Conservation (phyloP, 2,888 invertebrate genomes). For the Pedicia rivosa region DNA sequence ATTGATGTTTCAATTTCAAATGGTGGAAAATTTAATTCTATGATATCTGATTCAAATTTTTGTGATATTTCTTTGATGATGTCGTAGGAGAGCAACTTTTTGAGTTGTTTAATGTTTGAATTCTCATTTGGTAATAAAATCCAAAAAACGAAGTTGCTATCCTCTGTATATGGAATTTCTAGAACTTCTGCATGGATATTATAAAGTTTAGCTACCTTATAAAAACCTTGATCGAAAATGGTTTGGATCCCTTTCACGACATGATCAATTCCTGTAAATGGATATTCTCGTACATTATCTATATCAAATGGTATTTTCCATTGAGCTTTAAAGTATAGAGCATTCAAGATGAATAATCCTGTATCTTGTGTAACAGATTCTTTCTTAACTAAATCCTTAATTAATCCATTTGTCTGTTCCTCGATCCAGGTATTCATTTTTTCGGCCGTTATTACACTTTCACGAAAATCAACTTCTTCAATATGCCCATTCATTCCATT, state of each 20-base stretch:
- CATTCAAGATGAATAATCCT: background rate
- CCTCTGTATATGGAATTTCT: background rate
- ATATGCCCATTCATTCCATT: background rate
- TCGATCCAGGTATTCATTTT: conserved; percentile 1
- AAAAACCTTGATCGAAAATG: background rate
- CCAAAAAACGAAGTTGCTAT: conserved; percentile 1
- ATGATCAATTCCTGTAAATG: background rate
- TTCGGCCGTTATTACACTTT: background rate
- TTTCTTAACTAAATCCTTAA: background rate
- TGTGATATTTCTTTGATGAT: too few species aligned
- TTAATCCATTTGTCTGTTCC: background rate
- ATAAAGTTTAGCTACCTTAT: background rate
- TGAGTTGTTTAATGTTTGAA: too few species aligned
- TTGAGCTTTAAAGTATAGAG: conserved; percentile 1
- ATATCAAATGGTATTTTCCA: background rate
- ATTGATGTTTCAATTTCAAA: conserved; percentile 3
- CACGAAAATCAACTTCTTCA: background rate
- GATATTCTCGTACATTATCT: background rate
- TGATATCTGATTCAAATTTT: too few species aligned
- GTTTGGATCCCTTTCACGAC: background rate
- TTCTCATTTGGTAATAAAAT: conserved; percentile 1
- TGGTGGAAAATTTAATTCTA: background rate
- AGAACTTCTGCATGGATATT: background rate
- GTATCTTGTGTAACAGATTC: background rate
- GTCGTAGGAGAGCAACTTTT: too few species aligned